Base-by-base conservation (phyloP, 2,888 invertebrate genomes). In the Epistrophe eligans region DNA sequence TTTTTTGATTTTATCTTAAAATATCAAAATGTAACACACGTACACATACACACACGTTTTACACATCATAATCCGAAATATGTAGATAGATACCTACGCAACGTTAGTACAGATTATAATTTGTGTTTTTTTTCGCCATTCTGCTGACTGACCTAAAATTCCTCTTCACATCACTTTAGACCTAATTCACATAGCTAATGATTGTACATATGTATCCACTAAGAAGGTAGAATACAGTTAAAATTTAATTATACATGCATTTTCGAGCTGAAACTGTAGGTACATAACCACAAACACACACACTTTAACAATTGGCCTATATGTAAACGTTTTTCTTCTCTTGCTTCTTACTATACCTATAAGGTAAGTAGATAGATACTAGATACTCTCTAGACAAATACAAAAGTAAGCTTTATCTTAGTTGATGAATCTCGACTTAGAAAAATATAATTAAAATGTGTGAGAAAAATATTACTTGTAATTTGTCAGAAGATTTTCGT, bases 401-500 rank as follows among this genome's bases (percentile, higher is more conserved):
- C 80, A 11, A 72, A 40, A 60, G 64, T 62, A 76, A 70, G 9
- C 45, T 60, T 85, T 83, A 87, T 83, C 87, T 82, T 72, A 60
- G 66, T 48, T 67, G 60, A 79, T 79, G 72, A 67, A 87, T 87
- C 87, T 87, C 67, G 64, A 72, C 83, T 83, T 76, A 45, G 19
- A 71, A 66, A 70, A 83, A 76, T 87, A 76, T 87, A 79, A 83
- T 87, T 79, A 87, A 87, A 83, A 87, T 72, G 55, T 83, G 82
- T 83, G 83, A 83, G 79, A 87, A 83, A 82, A 83, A 91, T 92
- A 91, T 92, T 92, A 92, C 92, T 92, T 92, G 92, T 92, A 92
- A 92, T 92, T 92, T 92, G 92, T 92, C 91, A 92, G 92, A 90
- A 92, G 91, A 91, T 91, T 92, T 92, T 92, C 92, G 92, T 92